phyloP scores from a whole-genome alignment of 2,888 invertebrate genomes.

The Spatulosminthurus flaviceps region DNA sequence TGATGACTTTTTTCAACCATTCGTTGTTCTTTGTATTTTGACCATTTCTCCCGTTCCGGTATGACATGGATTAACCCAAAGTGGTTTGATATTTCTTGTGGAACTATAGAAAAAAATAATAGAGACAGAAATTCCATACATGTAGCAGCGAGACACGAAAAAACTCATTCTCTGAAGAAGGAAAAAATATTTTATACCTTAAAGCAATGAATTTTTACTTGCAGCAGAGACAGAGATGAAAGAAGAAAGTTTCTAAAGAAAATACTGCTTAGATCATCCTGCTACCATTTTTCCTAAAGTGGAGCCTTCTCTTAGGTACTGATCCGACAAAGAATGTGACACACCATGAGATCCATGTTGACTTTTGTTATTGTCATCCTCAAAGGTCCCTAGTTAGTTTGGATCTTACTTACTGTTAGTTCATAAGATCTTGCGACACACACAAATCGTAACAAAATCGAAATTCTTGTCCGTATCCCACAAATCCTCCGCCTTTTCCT shows the following conservation, averaged over 20 bases:
- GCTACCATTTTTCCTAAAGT: slow-evolving; percentile 3
- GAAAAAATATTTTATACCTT: background rate
- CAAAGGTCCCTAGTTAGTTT: slow-evolving; percentile 7
- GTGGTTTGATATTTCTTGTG: too few relatives aligned
- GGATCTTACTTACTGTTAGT: background rate
- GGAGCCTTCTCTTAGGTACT: background rate
- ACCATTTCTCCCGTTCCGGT: too few relatives aligned
- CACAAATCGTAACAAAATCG: background rate
- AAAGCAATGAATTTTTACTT: too few relatives aligned
- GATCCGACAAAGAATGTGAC: slow-evolving; percentile 29
- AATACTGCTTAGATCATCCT: slow-evolving; percentile 13
- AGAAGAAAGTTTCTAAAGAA: background rate
- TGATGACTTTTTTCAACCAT: too few relatives aligned
- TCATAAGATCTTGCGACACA: background rate
- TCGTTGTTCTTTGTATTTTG: too few relatives aligned
- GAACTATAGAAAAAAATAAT: too few relatives aligned
- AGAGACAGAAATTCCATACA: too few relatives aligned
- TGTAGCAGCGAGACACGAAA: background rate
- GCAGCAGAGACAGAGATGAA: background rate
- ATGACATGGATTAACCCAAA: too few relatives aligned
- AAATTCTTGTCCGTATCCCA: background rate
- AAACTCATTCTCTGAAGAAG: background rate
- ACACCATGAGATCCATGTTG: slow-evolving; percentile 20
- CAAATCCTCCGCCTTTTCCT: background rate
- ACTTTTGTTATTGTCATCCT: slow-evolving; percentile 23